Evolutionary conservation across 2,797 vertebrate species (phyloP).

Genomic region (Rhyacichthys aspro): DNA sequence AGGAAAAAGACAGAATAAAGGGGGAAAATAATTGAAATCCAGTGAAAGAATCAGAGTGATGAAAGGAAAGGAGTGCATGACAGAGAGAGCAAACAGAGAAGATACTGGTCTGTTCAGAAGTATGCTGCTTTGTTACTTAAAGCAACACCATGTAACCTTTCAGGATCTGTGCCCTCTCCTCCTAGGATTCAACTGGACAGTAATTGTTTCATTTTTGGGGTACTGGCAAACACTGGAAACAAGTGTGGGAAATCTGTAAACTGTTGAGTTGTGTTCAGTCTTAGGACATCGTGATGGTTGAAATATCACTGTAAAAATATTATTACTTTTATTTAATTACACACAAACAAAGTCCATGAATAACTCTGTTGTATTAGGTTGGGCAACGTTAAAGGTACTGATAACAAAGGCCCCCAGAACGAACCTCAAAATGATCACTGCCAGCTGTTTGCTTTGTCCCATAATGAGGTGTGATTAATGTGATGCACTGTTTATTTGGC

Average conservation of each 20-base stretch:
- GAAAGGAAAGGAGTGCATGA: conserved; percentile 4
- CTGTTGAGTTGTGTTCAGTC: no score
- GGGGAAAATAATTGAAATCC: background rate
- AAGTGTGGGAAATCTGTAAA: no score
- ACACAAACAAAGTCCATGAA: no score
- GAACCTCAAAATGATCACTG: background rate
- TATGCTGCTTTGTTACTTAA: no score
- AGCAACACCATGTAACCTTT: no score
- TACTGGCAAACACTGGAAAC: no score
- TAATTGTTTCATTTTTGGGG: no score
- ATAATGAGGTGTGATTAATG: conserved; percentile 42
- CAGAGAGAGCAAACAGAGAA: conserved; percentile 1
- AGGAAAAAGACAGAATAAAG: conserved; percentile 6
- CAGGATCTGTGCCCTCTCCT: no score
- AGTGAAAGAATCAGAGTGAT: background rate
- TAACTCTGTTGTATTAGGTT: background rate
- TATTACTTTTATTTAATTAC: no score
- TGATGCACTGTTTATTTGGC: conserved; percentile 56
- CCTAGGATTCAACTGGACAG: no score
- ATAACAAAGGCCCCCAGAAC: background rate
- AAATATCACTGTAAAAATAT: no score
- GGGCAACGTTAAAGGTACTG: background rate
- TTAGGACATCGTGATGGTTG: no score
- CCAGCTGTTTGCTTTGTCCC: conserved; percentile 26
- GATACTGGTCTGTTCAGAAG: background rate